Evolutionary conservation across 2,113 vertebrate species (phyloP).

Genomic region (Prionailurus bengalensis): DNA sequence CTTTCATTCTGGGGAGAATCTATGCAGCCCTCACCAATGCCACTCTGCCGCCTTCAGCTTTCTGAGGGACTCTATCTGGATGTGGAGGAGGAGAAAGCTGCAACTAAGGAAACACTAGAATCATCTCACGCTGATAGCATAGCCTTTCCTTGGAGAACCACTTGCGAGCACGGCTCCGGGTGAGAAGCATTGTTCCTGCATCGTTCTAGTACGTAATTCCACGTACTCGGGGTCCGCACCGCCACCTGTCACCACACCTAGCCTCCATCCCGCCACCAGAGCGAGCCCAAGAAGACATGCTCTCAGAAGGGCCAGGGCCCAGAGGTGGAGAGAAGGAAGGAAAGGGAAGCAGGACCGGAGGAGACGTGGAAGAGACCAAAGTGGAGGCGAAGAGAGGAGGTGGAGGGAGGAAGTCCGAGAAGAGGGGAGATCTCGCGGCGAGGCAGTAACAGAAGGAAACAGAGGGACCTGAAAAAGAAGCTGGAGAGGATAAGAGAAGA

Average conservation of each 20-base stretch:
- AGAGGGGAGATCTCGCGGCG: not conserved
- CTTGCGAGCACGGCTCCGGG: not conserved
- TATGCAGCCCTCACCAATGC: not conserved
- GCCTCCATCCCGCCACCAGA: not conserved
- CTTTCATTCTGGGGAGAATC: not conserved
- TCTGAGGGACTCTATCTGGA: not conserved
- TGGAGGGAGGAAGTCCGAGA: not conserved
- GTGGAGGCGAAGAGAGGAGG: not conserved
- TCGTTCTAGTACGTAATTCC: not conserved
- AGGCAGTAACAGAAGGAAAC: conserved; percentile 12
- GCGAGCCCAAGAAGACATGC: not conserved
- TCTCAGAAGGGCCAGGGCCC: not conserved
- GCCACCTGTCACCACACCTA: not conserved
- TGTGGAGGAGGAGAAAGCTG: conserved; percentile 11
- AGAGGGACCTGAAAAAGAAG: conserved; percentile 1
- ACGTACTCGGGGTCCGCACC: rapidly evolving
- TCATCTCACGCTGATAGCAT: not conserved
- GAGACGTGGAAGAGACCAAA: not conserved
- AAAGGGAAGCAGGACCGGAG: not conserved
- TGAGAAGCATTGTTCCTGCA: not conserved
- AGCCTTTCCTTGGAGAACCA: conserved; percentile 16
- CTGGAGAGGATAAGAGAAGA: conserved; percentile 42
- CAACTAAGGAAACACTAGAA: not conserved
- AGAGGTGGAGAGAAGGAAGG: not conserved
- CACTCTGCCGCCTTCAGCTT: not conserved